Evolutionary conservation across 2,797 vertebrate species (phyloP).

Genomic region (Myotis vivesi): DNA sequence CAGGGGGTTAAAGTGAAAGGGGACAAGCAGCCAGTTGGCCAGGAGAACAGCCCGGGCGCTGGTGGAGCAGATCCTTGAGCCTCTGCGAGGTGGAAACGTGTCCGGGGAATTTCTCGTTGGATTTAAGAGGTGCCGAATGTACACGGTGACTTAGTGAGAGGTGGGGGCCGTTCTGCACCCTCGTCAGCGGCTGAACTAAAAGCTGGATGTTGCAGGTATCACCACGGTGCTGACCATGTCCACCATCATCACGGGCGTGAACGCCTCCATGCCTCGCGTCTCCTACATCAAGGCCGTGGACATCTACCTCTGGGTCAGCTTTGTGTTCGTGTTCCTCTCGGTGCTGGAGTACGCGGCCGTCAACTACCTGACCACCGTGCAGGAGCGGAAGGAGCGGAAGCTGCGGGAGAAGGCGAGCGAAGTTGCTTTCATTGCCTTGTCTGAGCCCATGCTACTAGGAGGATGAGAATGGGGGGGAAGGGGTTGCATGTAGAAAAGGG

Average conservation of each 20-base stretch:
- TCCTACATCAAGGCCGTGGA: conserved; percentile 97
- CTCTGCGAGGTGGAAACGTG: neutral
- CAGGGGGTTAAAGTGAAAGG: neutral
- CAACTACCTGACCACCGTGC: conserved; percentile 91
- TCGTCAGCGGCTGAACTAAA: neutral
- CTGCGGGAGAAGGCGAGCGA: conserved; percentile 83
- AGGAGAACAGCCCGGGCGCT: neutral
- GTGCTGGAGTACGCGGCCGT: conserved; percentile 94
- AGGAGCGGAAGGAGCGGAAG: conserved; percentile 87
- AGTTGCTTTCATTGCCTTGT: neutral
- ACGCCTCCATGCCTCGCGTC: conserved; percentile 96
- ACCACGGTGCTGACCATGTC: conserved; percentile 96
- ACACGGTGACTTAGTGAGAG: neutral
- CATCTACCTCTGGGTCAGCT: conserved; percentile 96
- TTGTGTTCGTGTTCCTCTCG: conserved; percentile 94
- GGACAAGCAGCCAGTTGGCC: rapidly evolving
- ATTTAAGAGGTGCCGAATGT: neutral
- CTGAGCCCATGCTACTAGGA: no score
- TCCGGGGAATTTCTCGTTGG: neutral
- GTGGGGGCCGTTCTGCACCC: rapidly evolving
- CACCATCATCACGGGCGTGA: conserved; percentile 95
- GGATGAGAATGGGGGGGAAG: neutral
- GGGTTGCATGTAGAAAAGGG: neutral
- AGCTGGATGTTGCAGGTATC: conserved; percentile 82
- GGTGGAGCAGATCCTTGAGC: neutral